Evolutionary conservation across 2,113 vertebrate species (phyloP).

Genomic region (Campylorhamphus procurvoides): DNA sequence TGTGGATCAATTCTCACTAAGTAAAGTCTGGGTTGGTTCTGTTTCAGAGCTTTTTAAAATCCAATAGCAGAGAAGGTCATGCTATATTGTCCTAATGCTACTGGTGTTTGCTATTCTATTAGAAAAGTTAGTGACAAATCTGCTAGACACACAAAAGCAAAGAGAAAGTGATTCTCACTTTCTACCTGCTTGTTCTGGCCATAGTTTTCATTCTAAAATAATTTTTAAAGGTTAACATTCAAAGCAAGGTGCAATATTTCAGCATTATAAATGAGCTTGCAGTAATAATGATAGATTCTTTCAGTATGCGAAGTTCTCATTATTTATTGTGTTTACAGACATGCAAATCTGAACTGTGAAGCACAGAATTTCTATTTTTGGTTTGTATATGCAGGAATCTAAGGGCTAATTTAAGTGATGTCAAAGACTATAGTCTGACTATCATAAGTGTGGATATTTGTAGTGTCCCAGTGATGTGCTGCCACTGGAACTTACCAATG

Average conservation of each 20-base stretch:
- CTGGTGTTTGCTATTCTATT: slow-evolving; percentile 31
- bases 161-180: background rate
- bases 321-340: background rate
- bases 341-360: background rate
- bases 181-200: background rate
- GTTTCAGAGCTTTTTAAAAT: slow-evolving; percentile 67
- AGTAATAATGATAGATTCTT: background rate
- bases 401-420: background rate
- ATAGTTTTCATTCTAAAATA: background rate
- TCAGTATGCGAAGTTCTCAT: background rate
- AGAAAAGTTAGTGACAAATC: background rate
- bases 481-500: background rate
- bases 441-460: accelerated
- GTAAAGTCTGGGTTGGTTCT: slow-evolving; percentile 40
- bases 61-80: slow-evolving; percentile 69
- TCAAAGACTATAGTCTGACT: background rate
- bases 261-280: background rate
- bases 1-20: slow-evolving; percentile 69
- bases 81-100: slow-evolving; percentile 34
- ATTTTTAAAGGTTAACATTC: background rate
- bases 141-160: background rate
- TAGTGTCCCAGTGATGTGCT: background rate
- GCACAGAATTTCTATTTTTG: background rate
- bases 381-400: background rate
- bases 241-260: background rate